These are phyloP conservation scores for Cardiocondyla obscurior DNA, from an alignment of 1,140 invertebrate genomes.

Conservation along the genomic window DNA sequence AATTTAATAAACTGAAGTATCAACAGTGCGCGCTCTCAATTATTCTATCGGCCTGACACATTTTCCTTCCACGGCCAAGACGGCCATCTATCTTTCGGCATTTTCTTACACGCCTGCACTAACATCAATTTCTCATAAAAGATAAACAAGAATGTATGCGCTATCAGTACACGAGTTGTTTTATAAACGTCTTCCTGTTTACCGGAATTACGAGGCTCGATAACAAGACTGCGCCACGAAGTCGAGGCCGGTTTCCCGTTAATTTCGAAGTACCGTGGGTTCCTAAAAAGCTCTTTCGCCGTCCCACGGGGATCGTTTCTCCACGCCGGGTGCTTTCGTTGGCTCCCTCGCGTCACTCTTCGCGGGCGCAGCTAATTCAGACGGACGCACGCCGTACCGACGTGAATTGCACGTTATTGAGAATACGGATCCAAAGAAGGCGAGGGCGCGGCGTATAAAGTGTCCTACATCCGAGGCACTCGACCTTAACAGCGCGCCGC, in stretches of 20 bases:
- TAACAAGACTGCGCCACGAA: background rate
- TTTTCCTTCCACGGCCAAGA: too few relatives aligned
- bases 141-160: background rate
- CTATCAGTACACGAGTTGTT: too few relatives aligned
- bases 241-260: background rate
- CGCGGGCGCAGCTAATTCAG: slow-evolving; percentile 24
- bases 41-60: too few relatives aligned
- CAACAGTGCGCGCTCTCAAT: too few relatives aligned
- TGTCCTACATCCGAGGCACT: slow-evolving; percentile 65
- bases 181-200: slow-evolving; percentile 23
- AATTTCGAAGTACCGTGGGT: background rate
- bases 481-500: slow-evolving; percentile 65
- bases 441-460: slow-evolving; percentile 49
- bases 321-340: background rate
- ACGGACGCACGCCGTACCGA: slow-evolving; percentile 18
- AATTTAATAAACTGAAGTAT: too few relatives aligned
- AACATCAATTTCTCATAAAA: background rate
- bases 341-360: background rate
- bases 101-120: too few relatives aligned
- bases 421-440: background rate
- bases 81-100: too few relatives aligned
- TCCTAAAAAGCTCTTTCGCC: background rate
- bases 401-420: slow-evolving; percentile 27
- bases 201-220: background rate
- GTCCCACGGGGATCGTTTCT: background rate